Evolutionary conservation across 2,888 invertebrate genomes (phyloP).

Genomic region (Brachylomia viminalis): DNA sequence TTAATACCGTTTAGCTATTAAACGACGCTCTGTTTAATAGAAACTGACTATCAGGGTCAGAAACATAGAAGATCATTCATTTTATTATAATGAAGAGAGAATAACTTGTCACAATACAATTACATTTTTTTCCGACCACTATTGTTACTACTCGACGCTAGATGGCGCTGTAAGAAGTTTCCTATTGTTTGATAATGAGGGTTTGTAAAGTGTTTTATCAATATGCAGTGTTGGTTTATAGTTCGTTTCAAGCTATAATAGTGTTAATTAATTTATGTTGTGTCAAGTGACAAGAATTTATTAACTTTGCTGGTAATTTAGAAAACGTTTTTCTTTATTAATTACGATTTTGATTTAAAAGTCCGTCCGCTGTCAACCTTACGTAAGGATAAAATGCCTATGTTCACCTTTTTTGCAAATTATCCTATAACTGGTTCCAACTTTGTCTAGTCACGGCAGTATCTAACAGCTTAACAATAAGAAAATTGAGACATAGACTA

Average conservation of each 20-base stretch:
- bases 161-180: slow-evolving; percentile 78
- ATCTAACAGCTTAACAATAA: neutral
- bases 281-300: neutral
- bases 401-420: neutral
- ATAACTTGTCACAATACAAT: slow-evolving; percentile 63
- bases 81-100: slow-evolving; percentile 66
- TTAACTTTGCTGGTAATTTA: slow-evolving; percentile 8
- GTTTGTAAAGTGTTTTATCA: neutral
- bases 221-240: slow-evolving; percentile 8
- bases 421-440: neutral
- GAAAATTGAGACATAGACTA: neutral
- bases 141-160: slow-evolving; percentile 83
- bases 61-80: slow-evolving; percentile 44
- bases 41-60: slow-evolving; percentile 68
- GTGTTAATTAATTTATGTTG: neutral
- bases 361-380: neutral
- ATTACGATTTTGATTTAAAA: neutral
- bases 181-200: slow-evolving; percentile 42
- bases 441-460: neutral
- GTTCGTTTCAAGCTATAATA: neutral
- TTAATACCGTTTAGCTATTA: slow-evolving; percentile 43
- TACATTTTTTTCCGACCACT: slow-evolving; percentile 74
- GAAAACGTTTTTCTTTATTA: neutral
- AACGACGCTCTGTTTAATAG: slow-evolving; percentile 62
- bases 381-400: neutral